phyloP scores from a whole-genome alignment of 2,888 invertebrate species.

The Eubasilissa splendida region DNA sequence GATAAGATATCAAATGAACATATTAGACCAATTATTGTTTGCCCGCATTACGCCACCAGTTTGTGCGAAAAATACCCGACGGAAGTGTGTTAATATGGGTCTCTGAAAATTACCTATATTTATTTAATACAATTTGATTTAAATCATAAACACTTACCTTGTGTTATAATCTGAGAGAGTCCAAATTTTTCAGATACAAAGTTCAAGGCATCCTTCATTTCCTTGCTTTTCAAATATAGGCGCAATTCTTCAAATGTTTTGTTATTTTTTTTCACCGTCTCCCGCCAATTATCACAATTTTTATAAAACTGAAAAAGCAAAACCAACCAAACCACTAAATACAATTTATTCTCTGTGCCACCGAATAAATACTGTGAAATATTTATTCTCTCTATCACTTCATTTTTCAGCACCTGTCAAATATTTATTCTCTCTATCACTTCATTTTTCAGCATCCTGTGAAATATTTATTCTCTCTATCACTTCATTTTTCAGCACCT shows the following conservation, averaged over 20 bases:
- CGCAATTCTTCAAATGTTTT: conserved; percentile 73
- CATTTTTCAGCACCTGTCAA: too few species aligned
- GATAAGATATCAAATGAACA: too few species aligned
- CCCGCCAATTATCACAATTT: conserved; percentile 80
- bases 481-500: too few species aligned
- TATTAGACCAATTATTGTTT: too few species aligned
- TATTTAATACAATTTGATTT: neutral
- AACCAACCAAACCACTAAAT: neutral
- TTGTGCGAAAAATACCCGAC: too few species aligned
- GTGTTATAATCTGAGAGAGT: conserved; percentile 69
- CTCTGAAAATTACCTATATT: conserved; percentile 4
- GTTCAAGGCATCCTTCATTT: conserved; percentile 74
- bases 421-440: too few species aligned
- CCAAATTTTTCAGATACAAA: conserved; percentile 76
- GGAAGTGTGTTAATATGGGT: neutral
- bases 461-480: too few species aligned
- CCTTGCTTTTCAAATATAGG: conserved; percentile 71
- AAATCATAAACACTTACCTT: conserved; percentile 66
- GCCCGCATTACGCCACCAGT: too few species aligned
- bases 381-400: too few species aligned
- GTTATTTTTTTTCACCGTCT: conserved; percentile 79
- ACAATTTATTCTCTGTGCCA: too few species aligned
- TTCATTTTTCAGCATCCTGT: too few species aligned
- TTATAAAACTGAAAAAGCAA: conserved; percentile 81
- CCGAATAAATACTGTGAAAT: too few species aligned